phyloP scores from a whole-genome alignment of 2,113 vertebrate genomes.

The Nesogale talazaci region DNA sequence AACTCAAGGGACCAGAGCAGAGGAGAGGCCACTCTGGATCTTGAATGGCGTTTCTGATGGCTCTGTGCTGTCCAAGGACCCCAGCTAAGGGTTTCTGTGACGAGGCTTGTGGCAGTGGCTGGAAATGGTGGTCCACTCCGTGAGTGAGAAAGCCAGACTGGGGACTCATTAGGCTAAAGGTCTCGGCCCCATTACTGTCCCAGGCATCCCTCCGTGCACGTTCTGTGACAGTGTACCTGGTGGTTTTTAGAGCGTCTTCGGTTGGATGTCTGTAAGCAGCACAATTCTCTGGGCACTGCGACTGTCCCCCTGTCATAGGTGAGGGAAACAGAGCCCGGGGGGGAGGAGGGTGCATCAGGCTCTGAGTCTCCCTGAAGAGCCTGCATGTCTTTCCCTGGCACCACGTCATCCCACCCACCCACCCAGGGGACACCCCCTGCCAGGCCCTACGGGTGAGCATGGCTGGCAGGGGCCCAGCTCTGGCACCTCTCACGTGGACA shows the following conservation, averaged over 20 bases:
- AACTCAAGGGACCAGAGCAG: background rate
- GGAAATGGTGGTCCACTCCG: background rate
- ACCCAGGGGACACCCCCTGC: no score
- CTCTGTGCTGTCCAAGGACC: background rate
- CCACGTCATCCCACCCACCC: no score
- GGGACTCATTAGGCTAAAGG: background rate
- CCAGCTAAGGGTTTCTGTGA: background rate
- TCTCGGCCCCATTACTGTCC: background rate
- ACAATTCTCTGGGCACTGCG: background rate
- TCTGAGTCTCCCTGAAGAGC: no score
- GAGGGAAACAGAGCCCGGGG: background rate
- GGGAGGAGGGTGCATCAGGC: no score
- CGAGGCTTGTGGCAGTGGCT: background rate
- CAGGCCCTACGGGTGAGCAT: no score
- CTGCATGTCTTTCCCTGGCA: no score
- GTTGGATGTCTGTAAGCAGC: no score
- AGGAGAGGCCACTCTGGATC: background rate
- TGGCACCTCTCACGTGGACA: rapidly evolving
- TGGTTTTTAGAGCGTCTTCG: background rate
- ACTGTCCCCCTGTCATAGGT: background rate
- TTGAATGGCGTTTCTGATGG: background rate
- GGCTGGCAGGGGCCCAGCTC: background rate
- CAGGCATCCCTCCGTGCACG: rapidly evolving
- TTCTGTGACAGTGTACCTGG: background rate
- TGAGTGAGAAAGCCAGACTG: no score